Conservation (phyloP, 2,888 invertebrate genomes). For the Lepidochrysops patricia region DNA sequence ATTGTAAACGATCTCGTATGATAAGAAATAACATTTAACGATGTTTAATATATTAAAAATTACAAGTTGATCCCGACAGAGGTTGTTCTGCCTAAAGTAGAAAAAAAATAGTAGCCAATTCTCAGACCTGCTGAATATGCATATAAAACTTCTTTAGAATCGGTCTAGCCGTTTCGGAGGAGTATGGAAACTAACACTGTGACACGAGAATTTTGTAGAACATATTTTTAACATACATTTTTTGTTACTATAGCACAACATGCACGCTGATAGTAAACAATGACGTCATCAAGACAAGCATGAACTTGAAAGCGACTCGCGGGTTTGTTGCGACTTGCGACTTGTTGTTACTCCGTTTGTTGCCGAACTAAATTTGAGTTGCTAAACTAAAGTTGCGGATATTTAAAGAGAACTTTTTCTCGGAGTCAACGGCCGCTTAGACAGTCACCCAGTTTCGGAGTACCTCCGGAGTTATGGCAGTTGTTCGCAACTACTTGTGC, state of each 20-base stretch:
- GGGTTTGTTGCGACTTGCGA: slow-evolving; percentile 61
- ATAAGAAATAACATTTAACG: too few species aligned
- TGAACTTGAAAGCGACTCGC: slow-evolving; percentile 72
- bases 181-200: too few species aligned
- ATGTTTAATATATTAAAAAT: too few species aligned
- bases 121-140: too few species aligned
- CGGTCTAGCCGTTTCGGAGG: too few species aligned
- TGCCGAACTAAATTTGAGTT: slow-evolving; percentile 73
- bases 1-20: too few species aligned
- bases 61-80: too few species aligned
- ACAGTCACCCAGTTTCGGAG: slow-evolving; percentile 74
- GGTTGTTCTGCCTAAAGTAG: too few species aligned
- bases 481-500: slow-evolving; percentile 71
- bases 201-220: too few species aligned
- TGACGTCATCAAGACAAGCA: slow-evolving; percentile 24
- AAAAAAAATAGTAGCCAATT: too few species aligned
- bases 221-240: neutral
- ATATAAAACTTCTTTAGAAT: too few species aligned
- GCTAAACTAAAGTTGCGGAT: slow-evolving; percentile 72
- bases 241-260: neutral
- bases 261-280: neutral
- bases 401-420: slow-evolving; percentile 74
- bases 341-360: slow-evolving; percentile 71
- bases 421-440: slow-evolving; percentile 71
- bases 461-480: slow-evolving; percentile 72